Conservation (phyloP, 2,797 vertebrate species). For the Scleropages formosus region DNA sequence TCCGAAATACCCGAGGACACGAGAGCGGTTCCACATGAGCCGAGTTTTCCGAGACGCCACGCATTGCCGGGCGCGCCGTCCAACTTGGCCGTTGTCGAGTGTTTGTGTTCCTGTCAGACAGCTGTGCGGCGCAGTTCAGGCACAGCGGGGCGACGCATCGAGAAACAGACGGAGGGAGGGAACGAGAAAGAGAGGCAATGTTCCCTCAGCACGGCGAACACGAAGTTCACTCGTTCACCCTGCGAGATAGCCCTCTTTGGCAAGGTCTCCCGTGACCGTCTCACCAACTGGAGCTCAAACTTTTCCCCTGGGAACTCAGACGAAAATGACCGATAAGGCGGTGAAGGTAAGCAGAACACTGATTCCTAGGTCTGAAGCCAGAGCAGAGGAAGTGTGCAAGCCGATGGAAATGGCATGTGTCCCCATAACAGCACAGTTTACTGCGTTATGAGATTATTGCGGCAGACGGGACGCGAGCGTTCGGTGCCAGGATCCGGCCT, state of each 20-base stretch:
- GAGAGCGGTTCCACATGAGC: neutral
- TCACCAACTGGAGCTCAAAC: neutral
- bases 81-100: neutral
- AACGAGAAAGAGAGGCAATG: slow-evolving; percentile 17
- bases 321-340: neutral
- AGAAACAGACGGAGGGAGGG: slow-evolving; percentile 18
- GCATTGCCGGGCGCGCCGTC: neutral
- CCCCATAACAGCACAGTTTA: neutral
- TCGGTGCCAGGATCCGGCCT: neutral
- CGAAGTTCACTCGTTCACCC: neutral
- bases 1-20: neutral
- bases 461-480: neutral
- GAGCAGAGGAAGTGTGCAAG: slow-evolving; percentile 21
- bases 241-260: neutral
- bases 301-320: no score
- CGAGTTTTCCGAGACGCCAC: neutral
- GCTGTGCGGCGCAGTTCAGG: slow-evolving; percentile 18
- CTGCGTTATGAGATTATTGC: slow-evolving; percentile 12
- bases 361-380: neutral
- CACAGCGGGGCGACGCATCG: neutral
- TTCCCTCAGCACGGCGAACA: neutral
- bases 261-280: slow-evolving; percentile 4
- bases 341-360: no score
- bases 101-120: slow-evolving; percentile 18
- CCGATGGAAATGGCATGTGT: neutral